Conservation (phyloP, 2,888 invertebrate genomes). For the Cheilosia urbana region DNA sequence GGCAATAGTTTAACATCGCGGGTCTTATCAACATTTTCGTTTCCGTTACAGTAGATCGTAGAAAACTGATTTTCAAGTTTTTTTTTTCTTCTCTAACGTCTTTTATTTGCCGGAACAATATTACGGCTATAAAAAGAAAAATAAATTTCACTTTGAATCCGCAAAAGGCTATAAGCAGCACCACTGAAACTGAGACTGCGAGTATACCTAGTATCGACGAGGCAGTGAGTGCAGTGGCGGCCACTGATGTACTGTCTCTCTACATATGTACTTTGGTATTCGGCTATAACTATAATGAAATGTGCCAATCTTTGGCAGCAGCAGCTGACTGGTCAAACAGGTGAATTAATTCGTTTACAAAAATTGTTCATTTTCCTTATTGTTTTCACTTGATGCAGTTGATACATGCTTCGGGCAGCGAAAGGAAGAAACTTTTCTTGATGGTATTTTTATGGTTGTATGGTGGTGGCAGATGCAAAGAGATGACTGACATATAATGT, state of each 20-base stretch:
- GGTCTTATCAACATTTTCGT: constrained; percentile 35
- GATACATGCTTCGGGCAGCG: constrained; percentile 4
- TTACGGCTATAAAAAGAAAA: constrained; percentile 26
- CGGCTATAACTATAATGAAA: constrained; percentile 33
- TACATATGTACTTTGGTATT: background rate
- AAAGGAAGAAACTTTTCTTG: constrained; percentile 39
- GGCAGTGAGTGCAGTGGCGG: background rate
- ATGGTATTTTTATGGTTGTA: constrained; percentile 19
- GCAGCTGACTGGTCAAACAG: constrained; percentile 55
- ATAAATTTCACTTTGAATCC: constrained; percentile 59
- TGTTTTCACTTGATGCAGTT: constrained; percentile 34
- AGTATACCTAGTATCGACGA: background rate
- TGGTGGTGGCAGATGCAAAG: constrained; percentile 12
- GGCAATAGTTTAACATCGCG: constrained; percentile 21
- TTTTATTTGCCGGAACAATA: constrained; percentile 17
- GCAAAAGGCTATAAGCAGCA: constrained; percentile 35
- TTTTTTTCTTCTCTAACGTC: background rate
- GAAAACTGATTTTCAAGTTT: constrained; percentile 51
- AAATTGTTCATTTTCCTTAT: constrained; percentile 61
- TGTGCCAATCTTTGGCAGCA: constrained; percentile 15
- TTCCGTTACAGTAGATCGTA: constrained; percentile 42
- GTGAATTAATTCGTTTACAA: constrained; percentile 46
- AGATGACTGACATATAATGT: constrained; percentile 21
- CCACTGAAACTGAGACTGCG: background rate
- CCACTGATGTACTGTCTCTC: background rate